Evolutionary conservation across 2,888 invertebrate genomes (phyloP).

Genomic region (Melanotus villosus): DNA sequence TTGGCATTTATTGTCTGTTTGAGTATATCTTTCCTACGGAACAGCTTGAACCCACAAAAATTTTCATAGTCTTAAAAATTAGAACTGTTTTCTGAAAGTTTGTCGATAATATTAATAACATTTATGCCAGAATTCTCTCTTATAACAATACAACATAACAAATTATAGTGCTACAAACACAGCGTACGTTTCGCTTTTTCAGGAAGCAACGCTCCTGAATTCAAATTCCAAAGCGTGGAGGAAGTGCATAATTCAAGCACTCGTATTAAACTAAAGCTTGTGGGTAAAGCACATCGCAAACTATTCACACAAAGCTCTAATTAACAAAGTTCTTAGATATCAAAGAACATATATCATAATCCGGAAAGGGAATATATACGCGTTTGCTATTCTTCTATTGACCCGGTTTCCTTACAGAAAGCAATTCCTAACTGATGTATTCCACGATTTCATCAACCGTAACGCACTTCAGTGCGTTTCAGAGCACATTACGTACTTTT

Average conservation of each 20-base stretch:
- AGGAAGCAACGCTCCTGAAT: too few species aligned
- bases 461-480: slow-evolving; percentile 25
- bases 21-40: too few species aligned
- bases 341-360: slow-evolving; percentile 23
- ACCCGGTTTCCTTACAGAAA: slow-evolving; percentile 5
- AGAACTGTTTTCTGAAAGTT: too few species aligned
- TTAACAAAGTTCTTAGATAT: slow-evolving; percentile 23
- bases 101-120: too few species aligned
- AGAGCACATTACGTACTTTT: slow-evolving; percentile 28
- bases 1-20: too few species aligned
- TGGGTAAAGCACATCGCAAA: background rate
- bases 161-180: too few species aligned
- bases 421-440: slow-evolving; percentile 23
- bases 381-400: slow-evolving; percentile 21
- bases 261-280: background rate
- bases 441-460: slow-evolving; percentile 20
- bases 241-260: background rate
- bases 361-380: slow-evolving; percentile 12
- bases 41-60: too few species aligned
- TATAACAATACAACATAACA: too few species aligned
- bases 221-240: too few species aligned
- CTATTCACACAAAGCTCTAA: slow-evolving; percentile 7
- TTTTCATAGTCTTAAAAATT: too few species aligned
- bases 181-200: too few species aligned
- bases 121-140: too few species aligned